Percentiles rank a stretch among this genome's conserved stretches.
These are phyloP conservation scores for Yponomeuta cagnagella DNA, from an alignment of 2,888 invertebrate species.

Conservation along the genomic window DNA sequence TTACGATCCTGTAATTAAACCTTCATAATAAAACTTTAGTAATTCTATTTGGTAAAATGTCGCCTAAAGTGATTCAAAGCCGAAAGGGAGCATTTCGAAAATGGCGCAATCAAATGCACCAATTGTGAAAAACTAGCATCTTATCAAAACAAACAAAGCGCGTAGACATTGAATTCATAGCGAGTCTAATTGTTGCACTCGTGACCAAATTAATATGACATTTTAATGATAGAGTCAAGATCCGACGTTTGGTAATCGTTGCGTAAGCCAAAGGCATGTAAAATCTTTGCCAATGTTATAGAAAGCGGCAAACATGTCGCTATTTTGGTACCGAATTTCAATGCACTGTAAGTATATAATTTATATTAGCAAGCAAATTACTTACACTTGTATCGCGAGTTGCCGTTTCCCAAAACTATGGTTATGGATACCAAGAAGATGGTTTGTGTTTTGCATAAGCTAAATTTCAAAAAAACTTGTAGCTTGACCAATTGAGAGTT, in stretches of 20 bases:
- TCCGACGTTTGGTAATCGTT: slow-evolving; percentile 24
- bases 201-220: slow-evolving; percentile 38
- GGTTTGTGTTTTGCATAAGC: not conserved
- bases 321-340: not conserved
- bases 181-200: slow-evolving; percentile 26
- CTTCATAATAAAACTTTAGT: not conserved
- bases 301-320: slow-evolving; percentile 8
- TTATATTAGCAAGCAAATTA: not conserved
- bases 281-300: slow-evolving; percentile 12
- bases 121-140: not conserved
- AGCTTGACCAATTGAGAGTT: not conserved
- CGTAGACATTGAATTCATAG: slow-evolving; percentile 20
- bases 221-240: slow-evolving; percentile 32
- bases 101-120: not conserved
- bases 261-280: slow-evolving; percentile 10
- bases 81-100: not conserved
- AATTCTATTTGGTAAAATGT: not conserved
- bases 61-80: not conserved
- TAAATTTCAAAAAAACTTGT: not conserved
- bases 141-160: slow-evolving; percentile 13
- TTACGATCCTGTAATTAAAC: not conserved
- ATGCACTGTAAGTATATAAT: not conserved
- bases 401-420: not conserved
- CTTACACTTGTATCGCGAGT: not conserved
- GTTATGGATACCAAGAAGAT: not conserved